Percentiles rank a stretch among this genome's conserved stretches.
Evolutionary conservation across 2,113 vertebrate species (phyloP).

Genomic region (Epinephelus cyanopodus): DNA sequence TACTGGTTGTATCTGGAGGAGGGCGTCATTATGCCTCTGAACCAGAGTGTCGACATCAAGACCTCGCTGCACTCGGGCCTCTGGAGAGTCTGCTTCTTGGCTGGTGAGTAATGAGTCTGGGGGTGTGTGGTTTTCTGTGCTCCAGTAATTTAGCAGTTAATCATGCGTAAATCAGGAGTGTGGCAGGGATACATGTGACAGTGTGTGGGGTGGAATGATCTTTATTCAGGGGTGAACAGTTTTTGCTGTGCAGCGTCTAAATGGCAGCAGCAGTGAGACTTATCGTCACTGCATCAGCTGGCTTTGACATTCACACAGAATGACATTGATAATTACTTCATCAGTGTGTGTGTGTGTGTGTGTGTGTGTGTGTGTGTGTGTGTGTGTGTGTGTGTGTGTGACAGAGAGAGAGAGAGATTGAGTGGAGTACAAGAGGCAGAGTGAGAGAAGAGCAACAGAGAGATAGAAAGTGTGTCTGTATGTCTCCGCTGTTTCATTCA

Average conservation of each 20-base stretch:
- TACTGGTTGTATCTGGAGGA: conserved; percentile 97
- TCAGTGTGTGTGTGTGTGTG: conserved; percentile 9
- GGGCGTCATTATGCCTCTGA: conserved; percentile 89
- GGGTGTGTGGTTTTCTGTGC: neutral
- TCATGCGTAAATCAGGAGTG: neutral
- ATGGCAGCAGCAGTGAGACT: conserved; percentile 5
- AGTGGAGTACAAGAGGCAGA: neutral
- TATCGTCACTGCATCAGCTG: conserved; percentile 22
- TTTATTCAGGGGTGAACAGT: neutral
- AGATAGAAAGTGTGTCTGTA: neutral
- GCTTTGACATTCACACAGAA: conserved; percentile 23
- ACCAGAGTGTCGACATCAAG: conserved; percentile 89
- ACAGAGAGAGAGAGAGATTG: neutral
- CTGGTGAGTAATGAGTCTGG: conserved; percentile 71
- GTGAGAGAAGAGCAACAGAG: conserved; percentile 23
- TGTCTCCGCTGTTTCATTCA: neutral
- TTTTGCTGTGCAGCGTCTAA: neutral
- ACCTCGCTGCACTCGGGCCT: conserved; percentile 92
- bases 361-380: conserved; percentile 23
- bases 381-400: conserved; percentile 23
- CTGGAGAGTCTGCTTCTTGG: conserved; percentile 93
- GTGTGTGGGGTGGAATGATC: neutral
- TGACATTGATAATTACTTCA: conserved; percentile 32
- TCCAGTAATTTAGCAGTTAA: neutral
- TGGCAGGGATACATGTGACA: neutral